Evolutionary conservation across 2,113 vertebrate species (phyloP), one percentile per base, ranked within the genome.

Genomic region (Bucco capensis): DNA sequence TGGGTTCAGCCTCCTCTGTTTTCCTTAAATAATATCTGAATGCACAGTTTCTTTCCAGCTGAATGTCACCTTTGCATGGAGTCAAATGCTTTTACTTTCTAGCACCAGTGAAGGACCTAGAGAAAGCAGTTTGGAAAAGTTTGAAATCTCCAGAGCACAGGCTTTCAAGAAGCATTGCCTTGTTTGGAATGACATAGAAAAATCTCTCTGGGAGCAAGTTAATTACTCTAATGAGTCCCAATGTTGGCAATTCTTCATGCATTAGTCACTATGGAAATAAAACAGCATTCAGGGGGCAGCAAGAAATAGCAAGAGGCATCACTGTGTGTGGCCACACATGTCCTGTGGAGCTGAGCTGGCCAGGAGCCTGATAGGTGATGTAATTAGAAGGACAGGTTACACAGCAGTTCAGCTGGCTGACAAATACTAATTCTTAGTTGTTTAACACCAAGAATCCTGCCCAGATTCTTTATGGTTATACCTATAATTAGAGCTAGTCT

Each of bases 331-430:
- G 93, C 46, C 83, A 86, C 8, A 0, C 25, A 69, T 65, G 75
- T 71, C 49, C 86, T 71, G 65, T 38, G 65, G 1, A 57, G 79
- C 65, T 72, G 72, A 73, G 89, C 88, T 93, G 81, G 87, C 90
- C 53, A 90, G 50, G 83, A 70, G 77, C 78, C 70, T 12, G 37
- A 27, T 0, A 37, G 28, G 66, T 82, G 83, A 96, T 0, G 6
- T 91, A 33, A 92, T 42, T 49, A 61, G 35, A 81, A 85, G 53
- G 89, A 80, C 73, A 88, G 58, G 71, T 94, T 94, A 85, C 72
- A 69, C 12, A 0, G 60, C 62, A 78, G 67, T 46, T 57, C 65
- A 50, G 62, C 37, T 0, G 0, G 46, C 44, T 89, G 72, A 95
- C 74, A 89, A 92, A 70, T 8, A 56, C 58, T 67, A 75, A 73